phyloP scores from a whole-genome alignment of 2,113 vertebrate genomes.

The Salvator merianae region DNA sequence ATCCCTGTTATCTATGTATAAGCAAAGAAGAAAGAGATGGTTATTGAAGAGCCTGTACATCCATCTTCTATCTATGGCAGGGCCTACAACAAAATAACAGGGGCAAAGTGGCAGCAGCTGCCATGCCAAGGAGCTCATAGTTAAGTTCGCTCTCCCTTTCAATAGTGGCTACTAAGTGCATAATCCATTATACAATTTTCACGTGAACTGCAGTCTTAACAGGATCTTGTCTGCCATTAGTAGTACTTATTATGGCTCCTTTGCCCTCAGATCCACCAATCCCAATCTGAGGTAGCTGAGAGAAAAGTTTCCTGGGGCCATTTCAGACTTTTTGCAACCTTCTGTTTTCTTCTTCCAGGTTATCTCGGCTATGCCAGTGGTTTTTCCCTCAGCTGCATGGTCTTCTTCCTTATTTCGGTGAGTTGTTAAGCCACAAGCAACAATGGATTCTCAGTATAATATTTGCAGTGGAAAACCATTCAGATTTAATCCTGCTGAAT shows the following conservation, averaged over 20 bases:
- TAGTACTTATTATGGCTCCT: too few relatives aligned
- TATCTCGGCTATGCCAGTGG: slow-evolving; percentile 96
- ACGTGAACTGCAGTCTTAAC: too few relatives aligned
- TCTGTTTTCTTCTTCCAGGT: slow-evolving; percentile 72
- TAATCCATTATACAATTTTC: too few relatives aligned
- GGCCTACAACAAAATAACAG: too few relatives aligned
- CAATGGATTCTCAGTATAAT: background rate
- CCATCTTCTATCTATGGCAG: background rate
- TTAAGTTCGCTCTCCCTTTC: too few relatives aligned
- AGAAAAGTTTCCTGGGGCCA: background rate
- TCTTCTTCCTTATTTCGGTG: slow-evolving; percentile 93
- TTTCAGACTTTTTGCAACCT: background rate
- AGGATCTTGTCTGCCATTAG: too few relatives aligned
- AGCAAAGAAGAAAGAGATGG: background rate
- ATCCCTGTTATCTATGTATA: too few relatives aligned
- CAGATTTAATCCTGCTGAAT: background rate
- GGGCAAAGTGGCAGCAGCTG: too few relatives aligned
- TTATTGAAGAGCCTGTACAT: background rate
- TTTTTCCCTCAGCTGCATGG: slow-evolving; percentile 98
- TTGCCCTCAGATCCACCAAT: too few relatives aligned
- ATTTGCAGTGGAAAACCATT: background rate
- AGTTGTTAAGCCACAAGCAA: slow-evolving; percentile 60
- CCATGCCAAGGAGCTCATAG: too few relatives aligned
- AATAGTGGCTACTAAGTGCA: too few relatives aligned
- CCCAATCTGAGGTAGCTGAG: background rate